Evolutionary conservation across 1,140 invertebrate species (phyloP), one percentile per base, ranked within the genome.

Genomic region (Orchesella cincta): DNA sequence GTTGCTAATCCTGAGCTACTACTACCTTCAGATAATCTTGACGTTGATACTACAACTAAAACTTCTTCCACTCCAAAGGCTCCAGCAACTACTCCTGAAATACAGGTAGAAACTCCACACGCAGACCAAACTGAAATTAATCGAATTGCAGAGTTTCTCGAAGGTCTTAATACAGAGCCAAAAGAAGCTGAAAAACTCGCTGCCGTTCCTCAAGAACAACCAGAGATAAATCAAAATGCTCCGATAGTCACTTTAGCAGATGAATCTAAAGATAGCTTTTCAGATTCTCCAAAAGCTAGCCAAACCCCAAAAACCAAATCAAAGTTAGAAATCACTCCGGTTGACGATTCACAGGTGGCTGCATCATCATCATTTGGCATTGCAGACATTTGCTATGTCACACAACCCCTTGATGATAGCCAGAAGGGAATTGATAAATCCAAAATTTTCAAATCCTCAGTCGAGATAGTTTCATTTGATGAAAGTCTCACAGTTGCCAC

Each of bases 121-220:
- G 62, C 62, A 8, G 62, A 67, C n/a, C 62, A 67, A 67, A 67
- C 62, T 1, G 62, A 67, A 67, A 12, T 67, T 12, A 67, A 67
- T 31, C 29, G 26, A 67, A 67, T 67, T 67, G 62, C 62, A 33
- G 62, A 67, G n/a, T 67, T 18, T 31, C 31, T 67, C 1, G 62
- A 67, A 67, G n/a, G 26, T 16, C n/a, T 67, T 1, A 67, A 67
- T 31, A 67, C 62, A 31, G 62, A 67, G n/a, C 62, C 62, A 67
- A 67, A 67, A 33, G 62, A 67, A 12, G 23, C 12, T 33, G 26
- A 29, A 33, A 67, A 67, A 33, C n/a, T 67, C 2, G 62, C 62
- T 67, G 62, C 62, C 2, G 31, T 33, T 31, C 28, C 26, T 2
- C 2, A 8, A 8, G 26, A 8, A 31, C 8, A 29, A 5, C 12